These are phyloP conservation scores for Cepaea hortensis DNA, from an alignment of 2,888 invertebrate species.

Conservation along the genomic window DNA sequence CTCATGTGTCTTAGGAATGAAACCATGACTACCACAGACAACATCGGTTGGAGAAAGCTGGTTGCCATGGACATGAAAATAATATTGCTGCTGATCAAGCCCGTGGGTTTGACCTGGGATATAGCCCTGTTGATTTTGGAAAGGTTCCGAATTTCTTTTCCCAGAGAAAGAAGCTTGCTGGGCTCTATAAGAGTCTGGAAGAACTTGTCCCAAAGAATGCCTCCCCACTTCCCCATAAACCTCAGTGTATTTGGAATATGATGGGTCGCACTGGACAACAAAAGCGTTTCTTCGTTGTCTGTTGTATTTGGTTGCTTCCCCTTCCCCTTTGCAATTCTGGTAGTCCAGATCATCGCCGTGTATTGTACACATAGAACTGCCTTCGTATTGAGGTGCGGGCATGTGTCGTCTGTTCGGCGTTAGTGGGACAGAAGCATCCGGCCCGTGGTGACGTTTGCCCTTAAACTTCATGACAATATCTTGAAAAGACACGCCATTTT, in stretches of 20 bases:
- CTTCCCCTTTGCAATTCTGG: constrained; percentile 18
- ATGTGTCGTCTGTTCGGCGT: background rate
- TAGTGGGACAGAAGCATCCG: constrained; percentile 1
- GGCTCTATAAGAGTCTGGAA: background rate
- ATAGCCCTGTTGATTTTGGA: background rate
- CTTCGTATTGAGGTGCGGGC: constrained; percentile 10
- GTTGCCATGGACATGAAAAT: constrained; percentile 7
- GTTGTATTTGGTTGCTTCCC: constrained; percentile 18
- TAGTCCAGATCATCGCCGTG: constrained; percentile 42
- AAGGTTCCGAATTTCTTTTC: constrained; percentile 41
- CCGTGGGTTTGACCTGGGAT: background rate
- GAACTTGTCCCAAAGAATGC: constrained; percentile 27
- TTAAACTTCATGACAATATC: constrained; percentile 45
- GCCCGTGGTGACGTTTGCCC: constrained; percentile 9
- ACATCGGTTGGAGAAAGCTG: constrained; percentile 14
- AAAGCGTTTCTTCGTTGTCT: constrained; percentile 35
- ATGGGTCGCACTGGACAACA: background rate
- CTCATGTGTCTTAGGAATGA: constrained; percentile 18
- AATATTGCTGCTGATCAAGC: background rate
- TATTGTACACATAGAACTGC: constrained; percentile 46
- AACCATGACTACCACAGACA: constrained; percentile 40
- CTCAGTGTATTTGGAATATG: background rate
- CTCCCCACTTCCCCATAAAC: constrained; percentile 13
- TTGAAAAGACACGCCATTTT: constrained; percentile 26
- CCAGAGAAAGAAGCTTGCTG: background rate